Base-by-base conservation (phyloP, 2,113 vertebrate genomes). In the Nicator chloris region DNA sequence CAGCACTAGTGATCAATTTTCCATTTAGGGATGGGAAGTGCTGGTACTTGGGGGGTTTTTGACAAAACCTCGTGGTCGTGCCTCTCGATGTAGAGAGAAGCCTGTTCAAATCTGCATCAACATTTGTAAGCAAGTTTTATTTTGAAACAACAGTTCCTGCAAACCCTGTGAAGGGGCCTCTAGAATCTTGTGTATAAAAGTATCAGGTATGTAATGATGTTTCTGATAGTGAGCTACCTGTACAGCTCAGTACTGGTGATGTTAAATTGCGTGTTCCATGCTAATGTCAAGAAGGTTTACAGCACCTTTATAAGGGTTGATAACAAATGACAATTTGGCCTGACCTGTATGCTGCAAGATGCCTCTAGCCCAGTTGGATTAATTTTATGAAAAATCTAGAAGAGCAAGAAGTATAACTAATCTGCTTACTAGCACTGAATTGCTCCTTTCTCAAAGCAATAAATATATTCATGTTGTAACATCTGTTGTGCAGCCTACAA, bases 381-480 rank as follows among this genome's bases (percentile, higher is more conserved):
- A 96, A 96, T 88, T 94, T 86, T 94, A 64, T 81, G 44, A 95
- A 94, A 86, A 96, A 90, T 84, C 88, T 93, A 96, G 93, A 94
- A 88, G 84, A 94, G 86, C 95, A 97, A 97, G 96, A 97, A 95
- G 95, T 96, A 94, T 92, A 96, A 92, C 86, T 93, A 82, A 96
- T 93, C 96, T 97, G 97, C 96, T 97, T 95, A 95, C 97, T 96
- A 96, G 93, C 96, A 97, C 95, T 96, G 95, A 96, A 97, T 92
- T 96, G 96, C 93, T 97, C 96, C 95, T 97, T 97, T 96, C 96
- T 97, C 93, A 97, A 97, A 97, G 97, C 97, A 97, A 97, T 97
- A 97, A 97, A 97, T 97, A 96, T 97, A 96, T 96, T 95, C 96
- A 94, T 95, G 94, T 97, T 95, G 96, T 97, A 94, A 94, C 93